A percentile compares a stretch with the other conserved stretches of the same genome.
These are phyloP conservation scores for Xiphorhynchus elegans DNA, from an alignment of 2,113 vertebrate species.

Conservation along the genomic window DNA sequence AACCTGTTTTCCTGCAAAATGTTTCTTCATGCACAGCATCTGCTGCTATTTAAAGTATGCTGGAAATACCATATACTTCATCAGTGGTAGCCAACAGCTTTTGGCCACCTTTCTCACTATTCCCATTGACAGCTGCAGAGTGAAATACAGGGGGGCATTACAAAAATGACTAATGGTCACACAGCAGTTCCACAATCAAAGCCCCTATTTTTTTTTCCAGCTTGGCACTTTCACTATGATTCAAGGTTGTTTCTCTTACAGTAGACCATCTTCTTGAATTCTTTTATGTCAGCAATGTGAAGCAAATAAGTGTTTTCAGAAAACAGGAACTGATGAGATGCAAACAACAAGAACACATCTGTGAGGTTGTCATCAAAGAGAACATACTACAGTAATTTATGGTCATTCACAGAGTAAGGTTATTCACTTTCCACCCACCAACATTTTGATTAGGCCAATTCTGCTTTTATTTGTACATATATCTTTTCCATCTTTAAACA, in stretches of 20 bases:
- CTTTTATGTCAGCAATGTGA: not conserved
- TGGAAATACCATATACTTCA: not conserved
- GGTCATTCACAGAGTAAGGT: not conserved
- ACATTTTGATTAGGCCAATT: not conserved
- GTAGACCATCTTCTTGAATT: slow-evolving; percentile 6
- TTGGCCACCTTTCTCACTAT: not conserved
- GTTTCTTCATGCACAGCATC: not conserved
- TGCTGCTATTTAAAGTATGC: not conserved
- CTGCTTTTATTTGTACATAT: not conserved
- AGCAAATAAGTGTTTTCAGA: slow-evolving; percentile 2
- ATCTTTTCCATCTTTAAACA: not conserved
- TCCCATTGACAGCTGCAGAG: not conserved
- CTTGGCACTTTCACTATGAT: not conserved
- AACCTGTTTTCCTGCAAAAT: not conserved
- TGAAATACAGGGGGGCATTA: not conserved
- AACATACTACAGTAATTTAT: not conserved
- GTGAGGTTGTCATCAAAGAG: not conserved
- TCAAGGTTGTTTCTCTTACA: not conserved
- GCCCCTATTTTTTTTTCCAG: not conserved
- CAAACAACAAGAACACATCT: slow-evolving; percentile 42
- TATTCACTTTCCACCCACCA: not conserved
- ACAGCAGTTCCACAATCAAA: not conserved
- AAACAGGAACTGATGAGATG: slow-evolving; percentile 40
- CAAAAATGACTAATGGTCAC: not conserved
- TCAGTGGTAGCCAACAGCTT: not conserved